A percentile compares a stretch with the other conserved stretches of the same genome.
These are phyloP conservation scores for Pitta sordida DNA, from an alignment of 2,113 vertebrate species.

Conservation along the genomic window DNA sequence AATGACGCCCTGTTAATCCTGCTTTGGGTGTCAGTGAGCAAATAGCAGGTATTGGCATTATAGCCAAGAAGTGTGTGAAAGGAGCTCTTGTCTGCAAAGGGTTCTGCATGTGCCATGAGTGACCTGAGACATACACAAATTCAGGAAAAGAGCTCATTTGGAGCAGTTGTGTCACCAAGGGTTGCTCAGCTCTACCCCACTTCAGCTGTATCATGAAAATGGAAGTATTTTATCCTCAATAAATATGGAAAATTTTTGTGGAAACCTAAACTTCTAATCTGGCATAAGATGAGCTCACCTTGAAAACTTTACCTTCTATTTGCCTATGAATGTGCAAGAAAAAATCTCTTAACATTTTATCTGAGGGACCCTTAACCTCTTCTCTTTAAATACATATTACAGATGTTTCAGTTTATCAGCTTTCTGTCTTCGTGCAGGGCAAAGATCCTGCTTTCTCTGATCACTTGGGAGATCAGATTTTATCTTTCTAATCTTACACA, in stretches of 20 bases:
- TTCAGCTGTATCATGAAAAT: not conserved
- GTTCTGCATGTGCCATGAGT: not conserved
- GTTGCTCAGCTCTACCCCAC: not conserved
- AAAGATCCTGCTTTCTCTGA: not conserved
- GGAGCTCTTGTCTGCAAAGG: not conserved
- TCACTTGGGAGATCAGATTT: not conserved
- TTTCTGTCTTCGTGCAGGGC: not conserved
- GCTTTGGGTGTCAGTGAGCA: not conserved
- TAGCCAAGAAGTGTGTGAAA: not conserved
- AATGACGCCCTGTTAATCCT: not conserved
- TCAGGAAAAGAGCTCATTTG: not conserved
- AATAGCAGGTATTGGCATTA: not conserved
- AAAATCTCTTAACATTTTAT: not conserved
- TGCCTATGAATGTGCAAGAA: not conserved
- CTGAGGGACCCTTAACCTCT: not conserved
- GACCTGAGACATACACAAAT: not conserved
- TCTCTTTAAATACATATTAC: not conserved
- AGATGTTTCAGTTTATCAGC: not conserved
- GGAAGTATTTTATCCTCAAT: not conserved
- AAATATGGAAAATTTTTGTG: not conserved
- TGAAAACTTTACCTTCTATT: not conserved
- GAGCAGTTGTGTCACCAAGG: not conserved
- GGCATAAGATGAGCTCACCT: not conserved
- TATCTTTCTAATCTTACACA: not conserved
- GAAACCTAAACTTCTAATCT: not conserved